Conservation (phyloP, 2,797 vertebrate species). For the Aldrovandia affinis region DNA sequence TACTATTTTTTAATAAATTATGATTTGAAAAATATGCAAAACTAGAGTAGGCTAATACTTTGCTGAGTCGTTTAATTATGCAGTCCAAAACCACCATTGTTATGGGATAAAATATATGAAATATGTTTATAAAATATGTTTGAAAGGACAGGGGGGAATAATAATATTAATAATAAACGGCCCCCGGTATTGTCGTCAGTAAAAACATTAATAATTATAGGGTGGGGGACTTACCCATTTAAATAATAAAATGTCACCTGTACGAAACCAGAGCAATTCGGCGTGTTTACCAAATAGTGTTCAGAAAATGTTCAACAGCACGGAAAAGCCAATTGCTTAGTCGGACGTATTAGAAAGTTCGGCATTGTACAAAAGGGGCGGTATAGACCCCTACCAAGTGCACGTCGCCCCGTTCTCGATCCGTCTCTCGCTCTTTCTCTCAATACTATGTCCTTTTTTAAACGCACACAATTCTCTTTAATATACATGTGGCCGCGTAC, state of each 20-base stretch:
- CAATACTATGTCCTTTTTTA: conserved; percentile 21
- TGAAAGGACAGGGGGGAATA: background rate
- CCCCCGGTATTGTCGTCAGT: background rate
- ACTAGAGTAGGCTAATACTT: background rate
- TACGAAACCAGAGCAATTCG: background rate
- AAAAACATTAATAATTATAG: background rate
- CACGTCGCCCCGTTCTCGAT: conserved; percentile 15
- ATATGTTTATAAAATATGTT: background rate
- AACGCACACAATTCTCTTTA: conserved; percentile 12
- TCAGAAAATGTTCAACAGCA: conserved; percentile 20
- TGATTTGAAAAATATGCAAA: background rate
- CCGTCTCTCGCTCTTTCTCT: conserved; percentile 8
- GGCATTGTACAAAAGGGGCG: conserved; percentile 40
- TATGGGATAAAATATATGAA: too few species aligned
- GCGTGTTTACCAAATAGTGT: conserved; percentile 15
- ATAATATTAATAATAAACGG: background rate
- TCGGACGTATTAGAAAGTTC: conserved; percentile 37
- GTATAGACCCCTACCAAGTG: conserved; percentile 32
- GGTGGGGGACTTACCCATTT: background rate
- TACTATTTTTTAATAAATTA: background rate
- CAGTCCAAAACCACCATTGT: background rate
- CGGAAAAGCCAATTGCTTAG: conserved; percentile 30
- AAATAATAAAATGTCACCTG: background rate
- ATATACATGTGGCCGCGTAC: conserved; percentile 8
- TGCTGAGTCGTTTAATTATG: background rate